Base-by-base conservation (phyloP, 2,797 vertebrate species). In the Lates japonicus region DNA sequence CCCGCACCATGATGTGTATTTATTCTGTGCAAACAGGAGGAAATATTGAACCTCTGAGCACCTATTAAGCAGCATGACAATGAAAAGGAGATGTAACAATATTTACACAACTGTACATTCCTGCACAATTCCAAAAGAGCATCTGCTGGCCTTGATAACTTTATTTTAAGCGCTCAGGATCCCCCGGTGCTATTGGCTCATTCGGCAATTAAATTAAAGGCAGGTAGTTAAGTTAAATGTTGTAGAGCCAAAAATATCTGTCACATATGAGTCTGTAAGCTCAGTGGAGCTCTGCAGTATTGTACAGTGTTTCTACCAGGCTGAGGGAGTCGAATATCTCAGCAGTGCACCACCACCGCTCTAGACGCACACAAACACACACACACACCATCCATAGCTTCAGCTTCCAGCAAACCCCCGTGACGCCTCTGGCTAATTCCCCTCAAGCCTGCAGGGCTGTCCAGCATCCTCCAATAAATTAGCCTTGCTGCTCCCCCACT, bases 401-500 rank as follows among this genome's bases (percentile, higher is more conserved):
- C 61, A 85, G 86, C 85, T 90, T 93, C 82, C 79, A 87, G 67
- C 76, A 93, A 93, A 91, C 88, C 89, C 89, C 85, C 20, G 59
- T 77, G 91, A 93, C 73, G 88, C 92, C 90, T 90, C 81, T 86
- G 82, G 84, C 83, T 93, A 93, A 93, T 93, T 92, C 91, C 83
- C 84, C 82, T 92, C 80, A 88, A 91, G 91, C 90, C 85, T 68
- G 62, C 75, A 22, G 79, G 86, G 72, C 90, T 86, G 90, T 90
- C 88, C 89, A 70, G 82, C 86, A 83, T 89, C 86, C 90, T 92
- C 86, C 81, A 92, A 87, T 93, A 94, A 94, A 95, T 95, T 92
- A 93, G 83, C 86, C 61, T 66, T 37, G 76, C 76, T 84, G 81
- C 82, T 87, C 81, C 61, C 84, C 84, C 76, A 57, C 85, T 63